Evolutionary conservation across 2,113 vertebrate species (phyloP), one percentile per base, ranked within the genome.

Genomic region (Pangasianodon gigas): DNA sequence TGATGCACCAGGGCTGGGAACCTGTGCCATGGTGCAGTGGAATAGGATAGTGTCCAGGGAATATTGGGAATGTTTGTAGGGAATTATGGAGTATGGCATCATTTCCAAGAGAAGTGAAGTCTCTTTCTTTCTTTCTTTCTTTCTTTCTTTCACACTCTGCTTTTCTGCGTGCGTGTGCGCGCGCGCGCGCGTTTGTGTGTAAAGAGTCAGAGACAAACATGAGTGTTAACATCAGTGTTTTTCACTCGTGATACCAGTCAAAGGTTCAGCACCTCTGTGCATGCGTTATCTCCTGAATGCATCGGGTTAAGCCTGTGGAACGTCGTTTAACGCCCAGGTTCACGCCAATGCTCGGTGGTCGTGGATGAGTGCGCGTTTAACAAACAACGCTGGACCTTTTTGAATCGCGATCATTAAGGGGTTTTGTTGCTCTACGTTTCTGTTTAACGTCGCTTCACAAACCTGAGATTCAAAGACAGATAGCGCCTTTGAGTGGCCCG

Each of bases 301-400:
- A 84, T 89, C 65, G 29, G 18, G 26, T 60, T 60, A 10, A 26
- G 48, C 46, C 48, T 54, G 87, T 58, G 87, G 58, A 67, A 65
- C 77, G 24, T 71, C n/a, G 79, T 83, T 88, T 83, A 71, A 84
- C 87, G 80, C 87, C 67, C 80, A 71, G 80, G 54, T 89, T 89
- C 79, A 58, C 87, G 18, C 26, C 37, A 89, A 24, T 74, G 41
- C 56, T 13, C 86, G 56, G 44, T 29, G 87, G 80, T 58, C 19
- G 29, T 74, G 82, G 80, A 89, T 84, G 87, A 89, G 80, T 74
- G 87, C 87, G 18, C 80, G 24, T 46, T 69, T 71, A 83, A 88
- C 52, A 46, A 41, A 6, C 56, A 74, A 44, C 24, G 18, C 51
- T 46, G 51, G 46, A 41, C 75, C 65, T 84, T 44, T 89, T 6